Conservation (phyloP, 2,797 vertebrate genomes). For the Enteromius unitaeniatus region DNA sequence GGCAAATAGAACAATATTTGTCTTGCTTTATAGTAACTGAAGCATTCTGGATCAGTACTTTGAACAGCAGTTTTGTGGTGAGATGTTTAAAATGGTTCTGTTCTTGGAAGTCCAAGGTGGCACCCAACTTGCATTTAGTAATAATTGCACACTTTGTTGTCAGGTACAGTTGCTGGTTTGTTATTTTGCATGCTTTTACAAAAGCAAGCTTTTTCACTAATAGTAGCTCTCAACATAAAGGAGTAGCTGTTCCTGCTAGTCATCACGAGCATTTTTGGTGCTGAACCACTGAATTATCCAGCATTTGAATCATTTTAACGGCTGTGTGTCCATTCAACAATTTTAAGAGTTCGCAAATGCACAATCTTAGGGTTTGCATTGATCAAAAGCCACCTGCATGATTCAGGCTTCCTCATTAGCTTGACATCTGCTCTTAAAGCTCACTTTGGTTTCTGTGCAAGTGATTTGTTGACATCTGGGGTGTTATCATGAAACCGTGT, state of each 20-base stretch:
- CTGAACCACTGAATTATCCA: not conserved
- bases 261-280: not conserved
- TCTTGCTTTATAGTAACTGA: not conserved
- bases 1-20: not conserved
- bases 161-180: constrained; percentile 3
- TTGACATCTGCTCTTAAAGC: not conserved
- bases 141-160: constrained; percentile 20
- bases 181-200: constrained; percentile 7
- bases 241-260: not conserved
- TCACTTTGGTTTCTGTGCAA: constrained; percentile 25
- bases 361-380: not conserved
- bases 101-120: not conserved
- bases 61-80: constrained; percentile 6
- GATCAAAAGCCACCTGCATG: constrained; percentile 24
- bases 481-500: constrained; percentile 21
- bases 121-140: constrained; percentile 4
- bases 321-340: not conserved
- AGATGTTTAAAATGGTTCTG: constrained; percentile 7
- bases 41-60: not conserved
- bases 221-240: not conserved
- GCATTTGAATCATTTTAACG: not conserved
- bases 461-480: constrained; percentile 58
- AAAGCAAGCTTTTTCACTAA: constrained; percentile 28
- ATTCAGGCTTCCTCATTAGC: not conserved
- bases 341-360: not conserved